A percentile compares a stretch with the other conserved stretches of the same genome.
phyloP scores from a whole-genome alignment of 1,140 invertebrate genomes.

The Idris sp. region DNA sequence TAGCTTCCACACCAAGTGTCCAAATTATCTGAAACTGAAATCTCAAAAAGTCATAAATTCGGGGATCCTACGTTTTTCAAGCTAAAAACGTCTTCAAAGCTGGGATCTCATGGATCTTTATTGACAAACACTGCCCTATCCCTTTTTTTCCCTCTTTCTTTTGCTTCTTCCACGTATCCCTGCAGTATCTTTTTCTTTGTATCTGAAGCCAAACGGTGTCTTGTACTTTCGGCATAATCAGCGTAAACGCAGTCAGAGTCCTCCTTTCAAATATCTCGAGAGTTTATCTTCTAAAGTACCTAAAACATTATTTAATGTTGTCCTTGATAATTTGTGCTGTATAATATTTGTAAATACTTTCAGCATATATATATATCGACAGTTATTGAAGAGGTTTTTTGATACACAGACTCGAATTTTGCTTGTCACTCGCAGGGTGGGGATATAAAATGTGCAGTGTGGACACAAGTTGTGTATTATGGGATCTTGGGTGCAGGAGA shows the following conservation, averaged over 20 bases:
- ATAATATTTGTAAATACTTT: not conserved
- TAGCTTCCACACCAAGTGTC: constrained; percentile 26
- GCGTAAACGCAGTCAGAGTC: constrained; percentile 70
- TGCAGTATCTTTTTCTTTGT: constrained; percentile 21
- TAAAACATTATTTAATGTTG: constrained; percentile 19
- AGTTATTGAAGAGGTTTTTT: no score
- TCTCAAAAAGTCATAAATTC: constrained; percentile 43
- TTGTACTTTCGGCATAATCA: constrained; percentile 63
- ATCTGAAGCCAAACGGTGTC: constrained; percentile 3
- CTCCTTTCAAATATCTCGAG: constrained; percentile 72
- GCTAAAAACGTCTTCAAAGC: constrained; percentile 44
- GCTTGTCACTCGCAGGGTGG: constrained; percentile 47
- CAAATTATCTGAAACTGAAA: constrained; percentile 16
- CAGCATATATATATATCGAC: no score
- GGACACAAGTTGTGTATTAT: constrained; percentile 60
- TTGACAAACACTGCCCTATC: constrained; percentile 62
- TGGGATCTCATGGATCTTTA: constrained; percentile 52
- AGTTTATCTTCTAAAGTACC: constrained; percentile 72
- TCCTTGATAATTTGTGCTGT: not conserved
- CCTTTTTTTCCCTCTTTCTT: constrained; percentile 33
- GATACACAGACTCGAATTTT: constrained; percentile 18
- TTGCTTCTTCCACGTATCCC: constrained; percentile 34
- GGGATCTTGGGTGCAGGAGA: constrained; percentile 55
- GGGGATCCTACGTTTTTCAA: constrained; percentile 16
- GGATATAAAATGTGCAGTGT: constrained; percentile 41